Evolutionary conservation across 2,797 vertebrate genomes (phyloP), one percentile per base, ranked within the genome.

Genomic region (Balearica regulorum): DNA sequence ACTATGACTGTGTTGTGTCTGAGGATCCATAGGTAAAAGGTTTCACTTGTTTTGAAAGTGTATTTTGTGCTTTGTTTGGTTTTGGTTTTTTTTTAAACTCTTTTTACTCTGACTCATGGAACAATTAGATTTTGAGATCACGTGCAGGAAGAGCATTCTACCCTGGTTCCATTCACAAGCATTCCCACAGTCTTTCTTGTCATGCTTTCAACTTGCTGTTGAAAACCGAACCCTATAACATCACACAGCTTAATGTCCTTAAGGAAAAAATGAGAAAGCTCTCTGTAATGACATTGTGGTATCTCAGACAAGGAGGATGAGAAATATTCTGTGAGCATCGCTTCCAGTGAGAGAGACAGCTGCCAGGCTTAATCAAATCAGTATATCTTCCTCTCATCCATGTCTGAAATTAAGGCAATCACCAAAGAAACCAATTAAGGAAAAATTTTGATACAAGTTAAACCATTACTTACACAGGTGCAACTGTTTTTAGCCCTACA

Each of bases 331-430:
- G 61, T 9, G 28, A 83, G 57, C 73, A 76, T 57, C 54, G 60
- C 60, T 73, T 92, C 61, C 75, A 89, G 89, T 26, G 4, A 72
- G 24, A 80, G 58, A 84, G 33, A 62, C 64, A 77, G 75, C 46
- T 81, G 69, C 70, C 75, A 94, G 60, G 61, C 61, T 71, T 94
- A 64, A 84, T 87, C 69, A 83, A 79, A 91, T 76, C 91, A 89
- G 37, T 29, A 62, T 37, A 49, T 71, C 61, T 62, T 86, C 64
- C 62, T 66, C 54, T 76, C 64, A 76, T 44, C 49, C 49, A 26
- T 20, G 18, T 37, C 69, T 76, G 60, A 76, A 89, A 91, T 80
- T 43, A 89, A 79, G 68, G 68, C 44, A 89, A 54, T 76, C 69
- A 39, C 48, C 60, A 71, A 89, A 80, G 39, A 83, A 87, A 66